Percentiles rank a stretch among this genome's conserved stretches.
These are phyloP conservation scores for Ia io DNA, from an alignment of 2,113 vertebrate species.

Conservation along the genomic window DNA sequence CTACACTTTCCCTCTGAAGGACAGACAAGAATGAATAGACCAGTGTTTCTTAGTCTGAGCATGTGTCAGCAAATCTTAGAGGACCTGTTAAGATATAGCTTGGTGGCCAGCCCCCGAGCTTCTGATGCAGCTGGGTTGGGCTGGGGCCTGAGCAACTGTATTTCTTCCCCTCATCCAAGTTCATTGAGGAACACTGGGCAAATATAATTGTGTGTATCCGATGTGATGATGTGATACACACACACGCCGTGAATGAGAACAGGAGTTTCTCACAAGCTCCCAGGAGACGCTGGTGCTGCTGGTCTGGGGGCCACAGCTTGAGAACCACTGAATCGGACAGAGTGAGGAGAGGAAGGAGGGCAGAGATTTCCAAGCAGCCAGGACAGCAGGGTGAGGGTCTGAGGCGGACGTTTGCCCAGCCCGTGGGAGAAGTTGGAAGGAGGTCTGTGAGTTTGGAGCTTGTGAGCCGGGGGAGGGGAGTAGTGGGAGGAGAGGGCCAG, in stretches of 20 bases:
- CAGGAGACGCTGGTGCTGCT: neutral
- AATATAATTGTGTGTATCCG: neutral
- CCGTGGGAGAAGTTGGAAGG: accelerated
- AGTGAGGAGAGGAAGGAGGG: neutral
- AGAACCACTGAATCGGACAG: neutral
- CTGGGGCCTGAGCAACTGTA: neutral
- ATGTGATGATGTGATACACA: too few species aligned
- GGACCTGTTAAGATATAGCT: neutral
- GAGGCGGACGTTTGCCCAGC: accelerated
- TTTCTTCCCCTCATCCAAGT: neutral
- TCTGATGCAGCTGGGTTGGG: neutral
- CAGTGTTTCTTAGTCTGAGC: neutral
- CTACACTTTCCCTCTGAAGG: neutral
- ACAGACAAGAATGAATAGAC: neutral
- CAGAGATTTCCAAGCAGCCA: neutral
- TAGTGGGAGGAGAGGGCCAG: accelerated
- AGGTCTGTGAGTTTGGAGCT: neutral
- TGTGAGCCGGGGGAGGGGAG: accelerated
- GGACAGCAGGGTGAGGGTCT: neutral
- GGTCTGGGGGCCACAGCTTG: neutral
- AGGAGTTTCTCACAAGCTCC: neutral
- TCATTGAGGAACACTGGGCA: neutral
- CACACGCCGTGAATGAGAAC: neutral
- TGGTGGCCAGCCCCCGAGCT: neutral
- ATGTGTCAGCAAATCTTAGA: neutral